A percentile compares a stretch with the other conserved stretches of the same genome.
Conservation (phyloP, 2,888 invertebrate species). For the Camponotus fellah region DNA sequence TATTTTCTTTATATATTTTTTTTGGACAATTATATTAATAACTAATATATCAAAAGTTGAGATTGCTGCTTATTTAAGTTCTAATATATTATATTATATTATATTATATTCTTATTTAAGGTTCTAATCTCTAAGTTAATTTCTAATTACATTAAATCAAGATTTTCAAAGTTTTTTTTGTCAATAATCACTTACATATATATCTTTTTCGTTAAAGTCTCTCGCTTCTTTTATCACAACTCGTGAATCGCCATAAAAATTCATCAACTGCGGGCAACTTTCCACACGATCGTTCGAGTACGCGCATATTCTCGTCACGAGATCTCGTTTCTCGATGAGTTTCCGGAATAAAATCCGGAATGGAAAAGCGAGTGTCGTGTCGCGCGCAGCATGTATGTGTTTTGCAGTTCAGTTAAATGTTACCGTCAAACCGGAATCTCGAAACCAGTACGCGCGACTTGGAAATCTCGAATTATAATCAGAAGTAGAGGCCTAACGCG, state of each 20-base stretch:
- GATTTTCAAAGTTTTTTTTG: not conserved
- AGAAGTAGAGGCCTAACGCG: conserved; percentile 1
- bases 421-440: conserved; percentile 49
- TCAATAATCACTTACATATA: not conserved
- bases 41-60: too few relatives aligned
- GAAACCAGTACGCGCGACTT: conserved; percentile 42
- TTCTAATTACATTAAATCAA: not conserved
- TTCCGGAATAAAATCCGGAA: conserved; percentile 13
- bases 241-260: not conserved
- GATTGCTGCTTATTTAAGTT: too few relatives aligned
- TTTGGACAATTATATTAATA: too few relatives aligned
- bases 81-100: too few relatives aligned
- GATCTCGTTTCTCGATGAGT: not conserved
- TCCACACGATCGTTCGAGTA: not conserved
- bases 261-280: not conserved
- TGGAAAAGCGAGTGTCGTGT: conserved; percentile 25
- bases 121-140: too few relatives aligned
- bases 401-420: conserved; percentile 4
- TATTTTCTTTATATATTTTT: too few relatives aligned
- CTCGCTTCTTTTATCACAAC: not conserved
- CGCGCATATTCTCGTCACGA: conserved; percentile 15
- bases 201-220: not conserved
- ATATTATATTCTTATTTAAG: too few relatives aligned
- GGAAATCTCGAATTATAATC: conserved; percentile 51
- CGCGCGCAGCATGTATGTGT: conserved; percentile 13